phyloP scores from a whole-genome alignment of 2,888 invertebrate genomes.

The Cristatella mucedo region DNA sequence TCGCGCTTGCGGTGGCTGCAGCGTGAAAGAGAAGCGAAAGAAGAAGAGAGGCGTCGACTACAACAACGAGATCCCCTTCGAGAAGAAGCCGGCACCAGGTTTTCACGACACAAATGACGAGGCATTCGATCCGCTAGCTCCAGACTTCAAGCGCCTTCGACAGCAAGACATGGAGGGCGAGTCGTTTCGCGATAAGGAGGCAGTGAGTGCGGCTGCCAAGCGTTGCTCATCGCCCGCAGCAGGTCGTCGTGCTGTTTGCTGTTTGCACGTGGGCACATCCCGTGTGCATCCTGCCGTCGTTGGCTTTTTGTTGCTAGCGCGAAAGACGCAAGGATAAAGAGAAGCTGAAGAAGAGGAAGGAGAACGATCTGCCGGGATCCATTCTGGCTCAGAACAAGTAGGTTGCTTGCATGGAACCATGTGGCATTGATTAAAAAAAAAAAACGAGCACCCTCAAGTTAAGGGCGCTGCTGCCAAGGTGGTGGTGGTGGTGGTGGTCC shows the following conservation, averaged over 20 bases:
- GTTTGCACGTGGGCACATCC: too few relatives aligned
- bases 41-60: conserved; percentile 79
- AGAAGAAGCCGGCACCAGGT: conserved; percentile 75
- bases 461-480: too few relatives aligned
- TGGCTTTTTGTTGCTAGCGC: conserved; percentile 43
- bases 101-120: conserved; percentile 85
- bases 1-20: too few relatives aligned
- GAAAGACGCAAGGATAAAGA: conserved; percentile 87
- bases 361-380: conserved; percentile 73
- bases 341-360: conserved; percentile 82
- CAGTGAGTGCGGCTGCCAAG: conserved; percentile 46
- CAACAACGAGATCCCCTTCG: conserved; percentile 91
- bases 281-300: neutral
- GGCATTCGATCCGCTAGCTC: conserved; percentile 66
- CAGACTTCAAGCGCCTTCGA: conserved; percentile 71
- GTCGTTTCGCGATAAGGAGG: conserved; percentile 72
- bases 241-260: too few relatives aligned
- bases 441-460: too few relatives aligned
- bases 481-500: too few relatives aligned
- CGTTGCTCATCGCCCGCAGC: too few relatives aligned
- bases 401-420: too few relatives aligned
- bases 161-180: conserved; percentile 88
- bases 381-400: conserved; percentile 49
- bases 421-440: too few relatives aligned
- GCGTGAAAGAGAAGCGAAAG: conserved; percentile 27